These are phyloP conservation scores for Albula glossodonta DNA, from an alignment of 2,113 vertebrate genomes.

Conservation along the genomic window DNA sequence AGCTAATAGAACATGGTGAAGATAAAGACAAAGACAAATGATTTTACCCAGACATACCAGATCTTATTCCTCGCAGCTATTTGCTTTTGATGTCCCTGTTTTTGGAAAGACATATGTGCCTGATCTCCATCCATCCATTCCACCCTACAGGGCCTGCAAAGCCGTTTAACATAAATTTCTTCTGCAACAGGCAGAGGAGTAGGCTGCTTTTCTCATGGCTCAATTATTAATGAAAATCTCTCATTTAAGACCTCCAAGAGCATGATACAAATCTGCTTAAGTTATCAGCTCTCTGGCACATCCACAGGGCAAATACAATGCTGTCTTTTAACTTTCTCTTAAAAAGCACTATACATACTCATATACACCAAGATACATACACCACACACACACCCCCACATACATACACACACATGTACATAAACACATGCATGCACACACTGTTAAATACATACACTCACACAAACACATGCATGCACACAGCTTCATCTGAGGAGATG, in stretches of 20 bases:
- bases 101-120: background rate
- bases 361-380: no score
- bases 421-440: background rate
- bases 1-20: background rate
- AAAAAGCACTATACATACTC: background rate
- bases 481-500: background rate
- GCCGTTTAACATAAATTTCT: background rate
- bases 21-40: background rate
- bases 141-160: background rate
- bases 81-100: background rate
- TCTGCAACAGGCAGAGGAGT: background rate
- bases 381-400: background rate
- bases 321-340: background rate
- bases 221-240: background rate
- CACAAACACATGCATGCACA: background rate
- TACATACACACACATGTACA: slow-evolving; percentile 10
- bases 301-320: background rate
- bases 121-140: background rate
- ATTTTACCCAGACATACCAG: background rate
- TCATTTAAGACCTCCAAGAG: background rate
- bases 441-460: slow-evolving; percentile 1
- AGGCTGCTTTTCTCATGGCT: background rate
- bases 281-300: background rate
- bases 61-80: background rate
- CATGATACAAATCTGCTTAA: background rate